These are phyloP conservation scores for Plemyria rubiginata DNA, from an alignment of 2,888 invertebrate species.

Conservation along the genomic window DNA sequence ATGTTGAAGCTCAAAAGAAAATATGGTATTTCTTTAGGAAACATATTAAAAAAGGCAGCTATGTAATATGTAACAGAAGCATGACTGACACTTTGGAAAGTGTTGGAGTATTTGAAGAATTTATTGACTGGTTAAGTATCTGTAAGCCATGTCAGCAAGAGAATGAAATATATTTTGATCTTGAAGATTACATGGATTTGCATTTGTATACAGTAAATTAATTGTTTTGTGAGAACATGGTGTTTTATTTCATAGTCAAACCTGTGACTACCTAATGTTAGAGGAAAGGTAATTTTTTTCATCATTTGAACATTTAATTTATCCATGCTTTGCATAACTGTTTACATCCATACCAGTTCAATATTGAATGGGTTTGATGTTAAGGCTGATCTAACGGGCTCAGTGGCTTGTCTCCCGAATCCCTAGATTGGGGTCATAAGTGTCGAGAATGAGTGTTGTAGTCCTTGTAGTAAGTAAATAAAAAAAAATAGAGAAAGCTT, in stretches of 20 bases:
- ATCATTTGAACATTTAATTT: no score
- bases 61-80: constrained; percentile 85
- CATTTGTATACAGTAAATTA: constrained; percentile 77
- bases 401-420: no score
- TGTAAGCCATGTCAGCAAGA: constrained; percentile 71
- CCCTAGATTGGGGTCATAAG: no score
- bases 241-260: not conserved
- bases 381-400: no score
- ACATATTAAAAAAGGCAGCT: constrained; percentile 81
- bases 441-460: no score
- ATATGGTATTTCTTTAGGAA: constrained; percentile 86
- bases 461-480: no score
- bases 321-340: no score
- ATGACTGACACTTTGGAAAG: constrained; percentile 80
- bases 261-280: no score
- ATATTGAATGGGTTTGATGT: no score
- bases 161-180: constrained; percentile 75
- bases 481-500: no score
- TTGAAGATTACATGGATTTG: constrained; percentile 70
- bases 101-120: constrained; percentile 76
- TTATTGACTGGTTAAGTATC: constrained; percentile 77
- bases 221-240: constrained; percentile 35
- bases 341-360: no score
- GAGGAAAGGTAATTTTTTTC: no score
- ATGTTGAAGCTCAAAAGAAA: constrained; percentile 82